phyloP scores from a whole-genome alignment of 2,797 vertebrate species.

The Siniperca scherzeri region DNA sequence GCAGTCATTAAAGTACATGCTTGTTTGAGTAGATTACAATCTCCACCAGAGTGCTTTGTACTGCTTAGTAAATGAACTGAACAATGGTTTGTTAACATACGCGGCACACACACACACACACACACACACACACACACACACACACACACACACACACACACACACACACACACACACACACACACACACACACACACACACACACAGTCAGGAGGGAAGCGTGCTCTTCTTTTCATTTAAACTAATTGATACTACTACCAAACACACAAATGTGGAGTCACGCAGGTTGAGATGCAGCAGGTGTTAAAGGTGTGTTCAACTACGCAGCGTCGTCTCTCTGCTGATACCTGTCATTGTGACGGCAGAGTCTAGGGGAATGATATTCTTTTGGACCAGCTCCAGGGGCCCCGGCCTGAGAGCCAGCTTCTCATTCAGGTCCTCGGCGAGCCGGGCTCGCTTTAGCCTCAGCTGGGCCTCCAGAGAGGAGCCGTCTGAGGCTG shows the following conservation, averaged over 20 bases:
- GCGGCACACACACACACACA: conserved; percentile 21
- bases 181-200: conserved; percentile 22
- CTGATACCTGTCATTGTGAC: conserved; percentile 91
- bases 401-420: conserved; percentile 92
- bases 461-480: conserved; percentile 92
- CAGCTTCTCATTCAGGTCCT: conserved; percentile 94
- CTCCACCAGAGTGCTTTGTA: conserved; percentile 1
- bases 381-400: conserved; percentile 95
- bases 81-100: conserved; percentile 29
- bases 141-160: conserved; percentile 22
- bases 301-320: conserved; percentile 21
- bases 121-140: conserved; percentile 13
- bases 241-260: background rate
- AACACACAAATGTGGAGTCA: conserved; percentile 23
- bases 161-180: conserved; percentile 13
- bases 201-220: conserved; percentile 9
- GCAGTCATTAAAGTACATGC: conserved; percentile 12
- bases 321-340: background rate
- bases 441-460: conserved; percentile 91
- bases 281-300: conserved; percentile 32
- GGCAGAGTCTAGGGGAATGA: conserved; percentile 90
- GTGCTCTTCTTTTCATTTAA: background rate
- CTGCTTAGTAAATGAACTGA: conserved; percentile 4
- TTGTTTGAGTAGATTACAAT: conserved; percentile 28
- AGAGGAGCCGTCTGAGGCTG: conserved; percentile 86